A percentile compares a stretch with the other conserved stretches of the same genome.
Conservation (phyloP, 2,113 vertebrate genomes). For the Elephantulus edwardii region DNA sequence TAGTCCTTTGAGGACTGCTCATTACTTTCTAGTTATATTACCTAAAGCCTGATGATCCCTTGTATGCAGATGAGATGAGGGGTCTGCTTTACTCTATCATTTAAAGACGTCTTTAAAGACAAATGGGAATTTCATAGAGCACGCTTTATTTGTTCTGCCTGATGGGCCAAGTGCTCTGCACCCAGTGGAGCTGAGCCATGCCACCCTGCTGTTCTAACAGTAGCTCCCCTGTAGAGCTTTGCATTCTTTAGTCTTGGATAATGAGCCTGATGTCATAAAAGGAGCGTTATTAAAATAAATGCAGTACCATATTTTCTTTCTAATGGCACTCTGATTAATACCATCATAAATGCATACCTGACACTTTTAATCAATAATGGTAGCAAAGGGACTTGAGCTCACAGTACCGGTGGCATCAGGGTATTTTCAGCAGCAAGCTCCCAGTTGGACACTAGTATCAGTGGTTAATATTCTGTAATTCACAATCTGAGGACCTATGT, state of each 20-base stretch:
- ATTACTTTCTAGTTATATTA: constrained; percentile 26
- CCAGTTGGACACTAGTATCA: background rate
- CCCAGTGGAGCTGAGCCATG: constrained; percentile 50
- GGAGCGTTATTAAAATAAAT: constrained; percentile 75
- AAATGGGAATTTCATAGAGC: constrained; percentile 44
- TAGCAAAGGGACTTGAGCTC: constrained; percentile 6
- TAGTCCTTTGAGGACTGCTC: constrained; percentile 35
- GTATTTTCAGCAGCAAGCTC: background rate
- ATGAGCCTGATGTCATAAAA: constrained; percentile 73
- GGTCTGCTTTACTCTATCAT: constrained; percentile 35
- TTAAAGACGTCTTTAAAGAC: constrained; percentile 57
- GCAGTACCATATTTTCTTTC: constrained; percentile 58
- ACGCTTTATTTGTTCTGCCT: constrained; percentile 67
- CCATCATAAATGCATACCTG: constrained; percentile 38
- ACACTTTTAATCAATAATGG: constrained; percentile 13
- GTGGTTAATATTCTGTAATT: background rate
- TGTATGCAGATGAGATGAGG: constrained; percentile 18
- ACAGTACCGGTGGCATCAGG: background rate
- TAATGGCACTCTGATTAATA: constrained; percentile 54
- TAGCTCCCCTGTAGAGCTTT: constrained; percentile 63
- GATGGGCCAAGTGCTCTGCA: constrained; percentile 63
- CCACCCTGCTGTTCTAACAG: constrained; percentile 64
- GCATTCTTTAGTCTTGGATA: constrained; percentile 74
- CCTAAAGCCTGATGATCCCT: background rate
- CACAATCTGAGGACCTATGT: background rate